Evolutionary conservation across 1,140 invertebrate species (phyloP), one percentile per base, ranked within the genome.

Genomic region (Drosophila santomea): DNA sequence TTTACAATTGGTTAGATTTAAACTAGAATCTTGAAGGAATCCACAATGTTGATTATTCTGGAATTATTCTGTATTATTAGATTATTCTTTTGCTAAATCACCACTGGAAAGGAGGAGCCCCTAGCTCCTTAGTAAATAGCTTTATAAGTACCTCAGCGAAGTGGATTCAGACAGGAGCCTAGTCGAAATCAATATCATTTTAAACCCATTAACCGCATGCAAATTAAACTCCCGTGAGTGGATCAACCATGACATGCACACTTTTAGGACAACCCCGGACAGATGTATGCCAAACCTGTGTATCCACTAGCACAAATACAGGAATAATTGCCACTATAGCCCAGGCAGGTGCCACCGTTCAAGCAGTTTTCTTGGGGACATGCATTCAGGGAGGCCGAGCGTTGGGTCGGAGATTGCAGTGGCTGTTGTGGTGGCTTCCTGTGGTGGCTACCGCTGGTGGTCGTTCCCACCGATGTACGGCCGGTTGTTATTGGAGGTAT

Each of bases 241-340:
- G 36, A 41, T 32, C 25, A 47, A 20, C 35, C 20, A 8, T 5
- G 48, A 10, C 61, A 56, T 44, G 41, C 32, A 61, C 28, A 64
- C 73, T 68, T 78, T 80, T 71, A 64, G 83, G 61, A 80, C 83
- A 85, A 85, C 82, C 83, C 83, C 36, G 63, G 63, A 57, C 23
- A 41, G 51, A 36, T 78, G 23, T 66, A 47, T 61, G 77, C 63
- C 83, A 88, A 88, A 95, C 93, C 93, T 82, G 91, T 91, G 78
- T 92, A 94, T 77, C 93, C 93, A 74, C 84, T 85, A 66, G 90
- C 93, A 92, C 94, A 95, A 44, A 93, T 84, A 89, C 94, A 95
- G 45, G 92, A 91, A 81, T 93, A 94, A 77, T 92, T 92, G 66
- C 90, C 92, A 74, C 92, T 91, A 69, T 79, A 91, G 79, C 93